These are phyloP conservation scores for Cheumatopsyche charites DNA, from an alignment of 1,140 invertebrate species.

Conservation along the genomic window DNA sequence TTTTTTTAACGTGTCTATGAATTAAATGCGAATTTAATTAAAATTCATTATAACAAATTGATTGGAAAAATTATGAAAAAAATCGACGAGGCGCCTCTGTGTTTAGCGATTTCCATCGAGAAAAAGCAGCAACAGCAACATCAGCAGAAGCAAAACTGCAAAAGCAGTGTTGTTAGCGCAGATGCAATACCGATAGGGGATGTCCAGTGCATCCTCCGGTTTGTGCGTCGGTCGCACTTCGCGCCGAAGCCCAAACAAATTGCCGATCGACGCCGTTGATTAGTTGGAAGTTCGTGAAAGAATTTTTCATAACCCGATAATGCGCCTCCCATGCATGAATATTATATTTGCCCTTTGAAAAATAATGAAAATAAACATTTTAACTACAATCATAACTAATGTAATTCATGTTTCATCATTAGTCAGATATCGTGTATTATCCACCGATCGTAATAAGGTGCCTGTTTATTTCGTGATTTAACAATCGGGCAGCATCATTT, in stretches of 20 bases:
- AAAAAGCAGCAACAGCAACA: no score
- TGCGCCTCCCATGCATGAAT: conserved; percentile 18
- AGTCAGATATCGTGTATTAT: no score
- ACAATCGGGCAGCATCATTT: neutral
- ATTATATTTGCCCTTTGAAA: neutral
- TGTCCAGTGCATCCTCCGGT: conserved; percentile 21
- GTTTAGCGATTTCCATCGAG: no score
- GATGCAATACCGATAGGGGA: conserved; percentile 43
- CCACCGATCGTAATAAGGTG: no score
- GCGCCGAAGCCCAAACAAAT: conserved; percentile 42
- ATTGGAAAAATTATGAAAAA: no score
- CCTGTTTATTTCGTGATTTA: neutral
- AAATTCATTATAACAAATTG: no score
- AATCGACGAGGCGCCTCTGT: no score
- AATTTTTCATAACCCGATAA: conserved; percentile 49
- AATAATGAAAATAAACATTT: neutral
- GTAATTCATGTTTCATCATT: no score
- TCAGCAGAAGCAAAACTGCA: no score
- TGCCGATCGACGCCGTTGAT: conserved; percentile 47
- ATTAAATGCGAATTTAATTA: no score
- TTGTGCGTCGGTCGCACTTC: neutral
- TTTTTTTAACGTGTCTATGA: no score
- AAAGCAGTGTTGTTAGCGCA: conserved; percentile 6
- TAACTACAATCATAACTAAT: no score
- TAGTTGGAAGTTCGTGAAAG: conserved; percentile 47